These are phyloP conservation scores for Eospalax fontanierii DNA, from an alignment of 2,797 vertebrate genomes.

Conservation along the genomic window DNA sequence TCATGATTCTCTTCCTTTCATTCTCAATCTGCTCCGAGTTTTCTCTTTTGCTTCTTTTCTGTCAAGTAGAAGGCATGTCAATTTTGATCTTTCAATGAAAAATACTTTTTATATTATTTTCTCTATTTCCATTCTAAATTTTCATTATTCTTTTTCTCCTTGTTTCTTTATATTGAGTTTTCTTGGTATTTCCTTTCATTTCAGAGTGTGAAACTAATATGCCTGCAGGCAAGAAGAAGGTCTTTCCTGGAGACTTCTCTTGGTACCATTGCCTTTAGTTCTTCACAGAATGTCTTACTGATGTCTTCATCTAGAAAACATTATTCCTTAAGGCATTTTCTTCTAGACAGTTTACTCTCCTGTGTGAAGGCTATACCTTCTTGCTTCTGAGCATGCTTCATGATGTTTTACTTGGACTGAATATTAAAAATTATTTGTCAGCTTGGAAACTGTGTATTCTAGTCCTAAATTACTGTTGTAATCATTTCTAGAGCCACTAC, in stretches of 20 bases:
- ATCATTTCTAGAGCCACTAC: not conserved
- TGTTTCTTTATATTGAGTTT: not conserved
- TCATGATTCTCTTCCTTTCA: not conserved
- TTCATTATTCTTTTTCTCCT: not conserved
- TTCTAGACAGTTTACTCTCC: not conserved
- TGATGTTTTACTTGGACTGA: not conserved
- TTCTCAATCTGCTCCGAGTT: not conserved
- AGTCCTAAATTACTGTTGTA: not conserved
- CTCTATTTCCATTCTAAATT: not conserved
- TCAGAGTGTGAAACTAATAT: not conserved
- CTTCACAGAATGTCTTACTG: not conserved
- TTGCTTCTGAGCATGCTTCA: not conserved
- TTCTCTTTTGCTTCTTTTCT: not conserved
- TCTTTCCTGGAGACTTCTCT: not conserved
- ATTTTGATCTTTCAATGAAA: not conserved
- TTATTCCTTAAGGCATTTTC: not conserved
- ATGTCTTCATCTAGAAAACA: not conserved
- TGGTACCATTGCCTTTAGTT: not conserved
- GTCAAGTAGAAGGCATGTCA: not conserved
- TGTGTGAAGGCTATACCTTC: not conserved
- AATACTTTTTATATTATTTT: not conserved
- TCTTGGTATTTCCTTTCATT: not conserved
- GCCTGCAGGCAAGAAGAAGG: not conserved
- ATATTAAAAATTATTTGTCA: not conserved
- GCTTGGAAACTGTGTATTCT: not conserved